phyloP scores from a whole-genome alignment of 1,140 invertebrate genomes.

The Drosophila tsacasi region DNA sequence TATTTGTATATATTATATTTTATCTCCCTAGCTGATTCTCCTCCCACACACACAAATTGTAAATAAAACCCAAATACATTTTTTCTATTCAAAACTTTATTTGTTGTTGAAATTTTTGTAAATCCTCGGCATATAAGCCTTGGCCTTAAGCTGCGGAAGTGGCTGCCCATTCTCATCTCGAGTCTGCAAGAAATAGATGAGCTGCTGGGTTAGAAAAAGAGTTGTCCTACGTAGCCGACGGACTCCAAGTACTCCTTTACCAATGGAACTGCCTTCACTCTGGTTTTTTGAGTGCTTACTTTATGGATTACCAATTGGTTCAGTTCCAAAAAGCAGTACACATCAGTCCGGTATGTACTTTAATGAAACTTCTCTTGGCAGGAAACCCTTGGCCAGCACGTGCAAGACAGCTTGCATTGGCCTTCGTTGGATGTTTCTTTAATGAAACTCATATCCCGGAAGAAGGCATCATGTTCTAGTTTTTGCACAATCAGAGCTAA shows the following conservation, averaged over 20 bases:
- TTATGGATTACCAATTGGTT: not conserved
- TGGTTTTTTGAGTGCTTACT: not conserved
- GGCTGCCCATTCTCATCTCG: not conserved
- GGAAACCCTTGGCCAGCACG: not conserved
- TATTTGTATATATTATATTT: not conserved
- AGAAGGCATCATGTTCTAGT: not conserved
- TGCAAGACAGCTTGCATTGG: not conserved
- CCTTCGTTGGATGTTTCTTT: no score
- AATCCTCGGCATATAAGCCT: not conserved
- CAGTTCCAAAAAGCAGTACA: not conserved
- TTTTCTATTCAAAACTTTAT: not conserved
- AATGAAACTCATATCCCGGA: not conserved
- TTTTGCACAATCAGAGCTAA: not conserved
- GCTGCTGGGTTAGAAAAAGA: not conserved
- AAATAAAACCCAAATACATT: not conserved
- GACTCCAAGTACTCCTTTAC: not conserved
- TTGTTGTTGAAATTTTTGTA: not conserved
- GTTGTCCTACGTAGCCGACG: not conserved
- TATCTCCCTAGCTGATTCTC: not conserved
- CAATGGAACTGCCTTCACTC: no score
- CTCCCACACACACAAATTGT: conserved; percentile 7
- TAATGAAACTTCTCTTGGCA: not conserved
- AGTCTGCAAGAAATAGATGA: not conserved
- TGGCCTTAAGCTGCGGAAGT: no score
- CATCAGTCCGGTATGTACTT: not conserved